Evolutionary conservation across 1,140 invertebrate species (phyloP), one percentile per base, ranked within the genome.

Genomic region (Drosophila tani): DNA sequence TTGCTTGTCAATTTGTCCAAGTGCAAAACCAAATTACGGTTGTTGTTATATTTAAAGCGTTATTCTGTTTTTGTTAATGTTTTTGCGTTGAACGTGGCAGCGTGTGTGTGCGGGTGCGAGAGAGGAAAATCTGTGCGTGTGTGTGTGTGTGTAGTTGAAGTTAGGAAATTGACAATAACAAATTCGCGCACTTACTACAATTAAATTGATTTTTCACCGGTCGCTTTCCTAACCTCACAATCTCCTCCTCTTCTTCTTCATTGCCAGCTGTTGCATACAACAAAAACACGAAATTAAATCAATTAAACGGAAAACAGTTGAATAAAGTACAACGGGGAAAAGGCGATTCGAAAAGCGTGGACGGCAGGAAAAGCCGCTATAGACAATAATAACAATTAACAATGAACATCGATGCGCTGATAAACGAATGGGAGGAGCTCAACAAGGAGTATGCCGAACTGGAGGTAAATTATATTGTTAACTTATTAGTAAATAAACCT

Each of bases 371-470:
- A 68, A 68, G 63, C 67, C 63, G 64, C 40, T 40, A 56, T 56
- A 46, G 63, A 53, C 46, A 73, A 38, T 40, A 49, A 56, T 8
- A 49, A 64, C 3, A 27, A 92, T 91, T 8, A 49, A 64, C 3
- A 27, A 92, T 91, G 90, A 86, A 82, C 56, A 91, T 91, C 56
- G 85, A 92, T 46, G 71, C 88, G 40, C 73, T 92, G 55, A 66
- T 46, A 46, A 95, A 95, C 84, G 95, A 96, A 49, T 96, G 95
- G 95, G 94, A 95, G 53, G 96, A 96, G 46, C 91, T 96, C 21
- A 93, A 94, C 32, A 94, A 94, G 50, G 96, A 96, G 79, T 95
- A 94, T 75, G 94, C 94, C 81, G 93, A 94, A 27, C 82, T 95
- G 3, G 95, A 95, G 94, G 95, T 96, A 93, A 94, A 86, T 21